These are phyloP conservation scores for Anthopleura xanthogrammica DNA, from an alignment of 92 coral and sea anemone species.

Conservation along the genomic window DNA sequence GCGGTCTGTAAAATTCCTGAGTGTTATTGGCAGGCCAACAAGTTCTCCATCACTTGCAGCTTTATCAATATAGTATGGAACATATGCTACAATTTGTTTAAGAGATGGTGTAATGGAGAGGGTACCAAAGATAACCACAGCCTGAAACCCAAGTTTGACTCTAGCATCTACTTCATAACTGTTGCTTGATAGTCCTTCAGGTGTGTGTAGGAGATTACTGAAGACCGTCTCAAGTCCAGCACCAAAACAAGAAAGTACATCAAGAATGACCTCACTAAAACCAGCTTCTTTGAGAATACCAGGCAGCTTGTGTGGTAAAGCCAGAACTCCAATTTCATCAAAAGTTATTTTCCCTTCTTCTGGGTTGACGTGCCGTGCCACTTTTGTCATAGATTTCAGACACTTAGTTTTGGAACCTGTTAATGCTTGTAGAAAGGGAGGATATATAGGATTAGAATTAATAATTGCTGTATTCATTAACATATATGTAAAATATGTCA, in stretches of 20 bases:
- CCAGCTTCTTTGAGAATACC: constrained; percentile 35
- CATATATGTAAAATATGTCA: too few relatives aligned
- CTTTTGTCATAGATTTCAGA: not conserved
- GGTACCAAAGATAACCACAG: constrained; percentile 41
- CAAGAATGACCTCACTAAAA: constrained; percentile 10
- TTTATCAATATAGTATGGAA: constrained; percentile 39
- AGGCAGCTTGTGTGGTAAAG: constrained; percentile 37
- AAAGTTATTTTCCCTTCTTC: constrained; percentile 29
- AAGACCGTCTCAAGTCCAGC: constrained; percentile 13
- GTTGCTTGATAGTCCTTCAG: constrained; percentile 28
- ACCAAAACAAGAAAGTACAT: constrained; percentile 16
- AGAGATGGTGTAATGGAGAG: constrained; percentile 40
- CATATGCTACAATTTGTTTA: constrained; percentile 34
- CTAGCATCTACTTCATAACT: constrained; percentile 35
- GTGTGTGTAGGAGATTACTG: constrained; percentile 34
- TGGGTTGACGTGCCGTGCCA: constrained; percentile 13
- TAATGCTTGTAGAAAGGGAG: not conserved
- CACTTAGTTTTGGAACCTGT: constrained; percentile 6
- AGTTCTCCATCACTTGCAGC: constrained; percentile 36
- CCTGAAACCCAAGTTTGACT: constrained; percentile 38
- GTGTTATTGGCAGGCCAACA: constrained; percentile 37
- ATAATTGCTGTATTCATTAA: too few relatives aligned
- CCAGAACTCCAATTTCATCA: constrained; percentile 45
- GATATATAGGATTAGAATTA: too few relatives aligned
- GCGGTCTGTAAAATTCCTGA: constrained; percentile 34